Evolutionary conservation across 2,797 vertebrate species (phyloP).

Genomic region (Gallinago nigripennis): DNA sequence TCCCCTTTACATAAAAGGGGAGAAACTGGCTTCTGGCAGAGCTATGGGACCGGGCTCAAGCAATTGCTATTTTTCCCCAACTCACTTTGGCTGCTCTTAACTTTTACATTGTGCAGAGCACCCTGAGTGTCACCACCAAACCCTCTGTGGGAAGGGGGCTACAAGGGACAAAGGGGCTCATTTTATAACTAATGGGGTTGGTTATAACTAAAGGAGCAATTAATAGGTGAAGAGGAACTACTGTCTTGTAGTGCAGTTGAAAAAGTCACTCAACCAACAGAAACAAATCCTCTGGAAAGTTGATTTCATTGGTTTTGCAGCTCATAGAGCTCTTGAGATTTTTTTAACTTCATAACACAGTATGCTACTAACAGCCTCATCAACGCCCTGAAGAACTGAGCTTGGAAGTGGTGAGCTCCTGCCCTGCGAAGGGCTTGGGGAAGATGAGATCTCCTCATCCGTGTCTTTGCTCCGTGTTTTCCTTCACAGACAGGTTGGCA

Average conservation of each 20-base stretch:
- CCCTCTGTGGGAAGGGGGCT: not conserved
- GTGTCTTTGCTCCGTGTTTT: not conserved
- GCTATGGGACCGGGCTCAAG: not conserved
- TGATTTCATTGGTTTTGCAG: not conserved
- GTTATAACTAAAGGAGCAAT: not conserved
- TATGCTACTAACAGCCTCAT: not conserved
- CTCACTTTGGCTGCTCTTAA: accelerated
- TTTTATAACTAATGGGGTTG: not conserved
- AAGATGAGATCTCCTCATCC: not conserved
- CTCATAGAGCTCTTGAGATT: accelerated
- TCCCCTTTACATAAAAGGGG: not conserved
- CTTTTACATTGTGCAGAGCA: accelerated
- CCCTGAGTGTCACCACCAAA: accelerated
- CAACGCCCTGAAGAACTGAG: not conserved
- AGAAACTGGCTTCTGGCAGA: not conserved
- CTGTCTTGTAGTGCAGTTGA: not conserved
- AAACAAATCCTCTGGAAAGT: not conserved
- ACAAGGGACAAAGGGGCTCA: accelerated
- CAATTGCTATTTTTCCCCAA: not conserved
- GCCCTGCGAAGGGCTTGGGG: not conserved
- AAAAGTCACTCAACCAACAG: not conserved
- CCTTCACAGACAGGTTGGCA: accelerated
- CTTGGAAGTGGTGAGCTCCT: not conserved
- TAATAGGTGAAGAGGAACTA: not conserved
- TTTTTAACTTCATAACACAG: not conserved